phyloP scores from a whole-genome alignment of 2,113 vertebrate species.

The Grantiella picta region DNA sequence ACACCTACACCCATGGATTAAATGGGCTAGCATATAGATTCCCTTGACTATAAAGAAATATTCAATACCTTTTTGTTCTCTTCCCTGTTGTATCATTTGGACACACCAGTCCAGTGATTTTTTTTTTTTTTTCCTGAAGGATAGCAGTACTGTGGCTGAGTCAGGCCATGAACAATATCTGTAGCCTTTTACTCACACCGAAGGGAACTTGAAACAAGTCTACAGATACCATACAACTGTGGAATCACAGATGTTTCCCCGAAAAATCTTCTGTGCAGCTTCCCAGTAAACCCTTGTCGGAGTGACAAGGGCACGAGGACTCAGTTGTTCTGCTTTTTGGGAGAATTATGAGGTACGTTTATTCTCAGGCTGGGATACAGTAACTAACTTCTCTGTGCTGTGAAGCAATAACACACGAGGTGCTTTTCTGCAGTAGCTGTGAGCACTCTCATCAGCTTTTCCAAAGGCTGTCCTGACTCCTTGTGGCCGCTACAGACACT shows the following conservation, averaged over 20 bases:
- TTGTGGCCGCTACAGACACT: background rate
- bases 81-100: background rate
- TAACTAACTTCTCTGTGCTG: background rate
- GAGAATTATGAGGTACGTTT: background rate
- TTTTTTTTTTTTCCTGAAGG: background rate
- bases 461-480: conserved; percentile 42
- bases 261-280: background rate
- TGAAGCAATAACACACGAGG: accelerated
- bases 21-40: background rate
- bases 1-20: background rate
- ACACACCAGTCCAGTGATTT: background rate
- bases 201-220: background rate
- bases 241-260: background rate
- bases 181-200: background rate
- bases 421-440: background rate
- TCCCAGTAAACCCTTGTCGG: background rate
- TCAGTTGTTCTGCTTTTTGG: background rate
- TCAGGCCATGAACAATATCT: background rate
- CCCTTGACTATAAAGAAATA: background rate
- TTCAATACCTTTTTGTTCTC: accelerated
- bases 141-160: accelerated
- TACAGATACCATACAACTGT: background rate
- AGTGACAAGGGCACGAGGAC: background rate
- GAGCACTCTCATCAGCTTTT: background rate
- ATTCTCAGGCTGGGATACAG: background rate